Evolutionary conservation across 2,797 vertebrate genomes (phyloP).

Genomic region (Threskiornis aethiopicus): DNA sequence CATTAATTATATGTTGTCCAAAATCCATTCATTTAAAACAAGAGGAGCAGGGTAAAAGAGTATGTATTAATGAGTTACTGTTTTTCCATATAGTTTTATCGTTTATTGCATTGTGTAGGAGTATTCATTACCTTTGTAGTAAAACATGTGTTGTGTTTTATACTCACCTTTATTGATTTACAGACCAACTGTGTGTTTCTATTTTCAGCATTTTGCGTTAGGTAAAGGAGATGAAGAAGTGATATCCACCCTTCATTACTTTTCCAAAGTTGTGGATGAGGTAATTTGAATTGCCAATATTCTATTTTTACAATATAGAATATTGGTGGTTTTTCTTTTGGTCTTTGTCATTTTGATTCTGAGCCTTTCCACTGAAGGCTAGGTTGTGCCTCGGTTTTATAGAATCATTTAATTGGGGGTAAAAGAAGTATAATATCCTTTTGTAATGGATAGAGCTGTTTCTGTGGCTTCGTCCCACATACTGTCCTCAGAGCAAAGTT

Average conservation of each 20-base stretch:
- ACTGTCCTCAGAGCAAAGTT: neutral
- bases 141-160: neutral
- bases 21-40: neutral
- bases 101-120: neutral
- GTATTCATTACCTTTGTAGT: neutral
- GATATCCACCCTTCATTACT: slow-evolving; percentile 89
- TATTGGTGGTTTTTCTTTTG: neutral
- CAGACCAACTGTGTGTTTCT: neutral
- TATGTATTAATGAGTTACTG: neutral
- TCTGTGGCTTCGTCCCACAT: neutral
- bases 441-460: neutral
- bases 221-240: slow-evolving; percentile 98
- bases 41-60: neutral
- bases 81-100: neutral
- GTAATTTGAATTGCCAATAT: slow-evolving; percentile 72
- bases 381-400: neutral
- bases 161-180: neutral
- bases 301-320: neutral
- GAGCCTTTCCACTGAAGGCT: neutral
- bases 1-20: neutral
- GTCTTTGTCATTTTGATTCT: neutral
- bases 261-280: slow-evolving; percentile 92
- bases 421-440: neutral
- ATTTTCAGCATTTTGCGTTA: slow-evolving; percentile 92
- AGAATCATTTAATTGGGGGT: neutral